Evolutionary conservation across 1,140 invertebrate genomes (phyloP).

Genomic region (Pteromalus puparum): DNA sequence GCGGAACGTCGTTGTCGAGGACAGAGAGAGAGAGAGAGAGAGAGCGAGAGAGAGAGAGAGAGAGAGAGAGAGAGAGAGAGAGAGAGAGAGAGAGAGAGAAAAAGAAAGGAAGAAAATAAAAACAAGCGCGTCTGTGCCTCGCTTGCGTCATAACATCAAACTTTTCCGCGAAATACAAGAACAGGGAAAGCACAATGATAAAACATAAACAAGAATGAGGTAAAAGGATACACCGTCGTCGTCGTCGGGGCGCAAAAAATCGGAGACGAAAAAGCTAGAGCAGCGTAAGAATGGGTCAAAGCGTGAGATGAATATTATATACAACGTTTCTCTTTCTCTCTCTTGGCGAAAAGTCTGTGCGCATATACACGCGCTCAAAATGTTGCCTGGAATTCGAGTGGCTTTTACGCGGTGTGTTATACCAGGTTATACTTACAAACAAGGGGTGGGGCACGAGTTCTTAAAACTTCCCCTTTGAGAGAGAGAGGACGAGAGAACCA

Average conservation of each 20-base stretch:
- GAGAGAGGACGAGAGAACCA: no score
- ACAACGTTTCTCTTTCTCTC: not conserved
- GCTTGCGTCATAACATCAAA: not conserved
- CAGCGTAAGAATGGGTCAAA: conserved; percentile 31
- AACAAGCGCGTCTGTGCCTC: no score
- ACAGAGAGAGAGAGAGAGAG: no score
- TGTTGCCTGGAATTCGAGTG: not conserved
- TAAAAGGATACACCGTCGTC: not conserved
- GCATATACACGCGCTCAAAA: not conserved
- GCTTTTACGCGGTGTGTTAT: conserved; percentile 8
- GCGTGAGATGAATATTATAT: conserved; percentile 32
- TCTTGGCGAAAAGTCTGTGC: not conserved
- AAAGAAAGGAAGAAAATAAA: no score
- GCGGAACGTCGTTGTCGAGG: no score
- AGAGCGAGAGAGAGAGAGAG: no score
- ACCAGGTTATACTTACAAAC: not conserved
- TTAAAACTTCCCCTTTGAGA: conserved; percentile 8
- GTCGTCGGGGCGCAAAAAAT: not conserved
- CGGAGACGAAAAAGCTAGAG: not conserved
- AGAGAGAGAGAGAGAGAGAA: no score
- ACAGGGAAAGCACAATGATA: not conserved
- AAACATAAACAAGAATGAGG: not conserved
- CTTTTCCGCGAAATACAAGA: not conserved
- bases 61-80: no score
- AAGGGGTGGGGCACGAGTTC: not conserved